Base-by-base conservation (phyloP, 1,140 invertebrate genomes). In the Hyposmocoma kahamanoa region DNA sequence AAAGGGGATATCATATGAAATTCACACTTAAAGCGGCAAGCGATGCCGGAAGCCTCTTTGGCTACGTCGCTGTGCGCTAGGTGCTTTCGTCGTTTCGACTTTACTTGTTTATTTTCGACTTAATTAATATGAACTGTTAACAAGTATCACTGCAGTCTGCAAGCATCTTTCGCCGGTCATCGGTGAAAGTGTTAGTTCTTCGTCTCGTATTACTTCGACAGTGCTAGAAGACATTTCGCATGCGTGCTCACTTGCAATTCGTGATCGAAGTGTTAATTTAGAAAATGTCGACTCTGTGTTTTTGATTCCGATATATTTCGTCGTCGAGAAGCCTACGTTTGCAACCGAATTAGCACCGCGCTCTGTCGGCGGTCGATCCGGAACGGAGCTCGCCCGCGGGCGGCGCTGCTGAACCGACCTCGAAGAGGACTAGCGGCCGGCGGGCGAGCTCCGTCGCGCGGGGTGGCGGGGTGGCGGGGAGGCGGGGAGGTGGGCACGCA, bases 211-310 rank as follows among this genome's bases (percentile, higher is more conserved):
- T 57, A 46, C 49, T 63, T 68, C 57, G 38, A 66, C 44, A 67
- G 77, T 84, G 75, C 75, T 68, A 66, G 56, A 64, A 70, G 65
- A 69, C 60, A 63, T 50, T 71, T 72, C 65, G 71, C 81, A 84
- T 84, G 81, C 81, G 81, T 84, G 81, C 75, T 68, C 69, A 67
- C 60, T 73, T 79, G 72, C 77, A 79, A 61, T 79, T 62, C 65
- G 75, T 83, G 77, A 63, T 58, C 56, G 60, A 65, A 70, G 74
- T 79, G 68, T 80, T 80, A 82, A 76, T 72, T 69, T 71, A 58
- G 51, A 57, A 51, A 53, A 39, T 44, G 48, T 53, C 53, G n/a
- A 44, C 41, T 63, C 47, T 65, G 66, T 66, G 67, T 72, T 70
- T 71, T 74, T 72, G 54, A 65, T 30, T n/a, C n/a, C 17, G 26